A percentile compares a stretch with the other conserved stretches of the same genome.
phyloP scores from a whole-genome alignment of 2,888 invertebrate species.

The Antheraea assamensis region DNA sequence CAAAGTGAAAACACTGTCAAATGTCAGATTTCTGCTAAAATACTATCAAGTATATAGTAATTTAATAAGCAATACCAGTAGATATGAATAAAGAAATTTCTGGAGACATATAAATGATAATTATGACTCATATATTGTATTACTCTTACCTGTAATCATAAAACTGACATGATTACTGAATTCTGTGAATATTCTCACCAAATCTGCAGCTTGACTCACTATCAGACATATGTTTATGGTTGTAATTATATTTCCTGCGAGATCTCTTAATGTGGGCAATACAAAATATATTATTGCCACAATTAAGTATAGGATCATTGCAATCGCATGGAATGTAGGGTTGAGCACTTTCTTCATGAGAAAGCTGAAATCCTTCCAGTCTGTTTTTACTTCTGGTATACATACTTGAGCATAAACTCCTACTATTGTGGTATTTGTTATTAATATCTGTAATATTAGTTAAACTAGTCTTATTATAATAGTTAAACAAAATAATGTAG shows the following conservation, averaged over 20 bases:
- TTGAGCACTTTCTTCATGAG: conserved; percentile 88
- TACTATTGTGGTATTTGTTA: conserved; percentile 76
- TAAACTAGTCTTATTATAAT: conserved; percentile 21
- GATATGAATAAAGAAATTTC: background rate
- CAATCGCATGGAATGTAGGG: conserved; percentile 88
- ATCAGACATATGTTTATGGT: conserved; percentile 91
- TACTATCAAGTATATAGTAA: background rate
- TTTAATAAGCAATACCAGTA: background rate
- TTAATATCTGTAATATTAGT: conserved; percentile 68
- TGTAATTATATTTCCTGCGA: conserved; percentile 92
- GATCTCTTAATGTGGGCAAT: conserved; percentile 90
- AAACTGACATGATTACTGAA: conserved; percentile 91
- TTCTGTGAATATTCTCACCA: conserved; percentile 90
- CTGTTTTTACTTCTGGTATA: conserved; percentile 85
- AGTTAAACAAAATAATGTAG: too few relatives aligned
- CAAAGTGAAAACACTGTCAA: background rate
- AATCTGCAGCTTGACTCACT: conserved; percentile 88
- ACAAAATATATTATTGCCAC: conserved; percentile 92
- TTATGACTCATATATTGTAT: background rate
- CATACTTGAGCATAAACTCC: conserved; percentile 89
- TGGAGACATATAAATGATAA: background rate
- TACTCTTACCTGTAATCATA: conserved; percentile 86
- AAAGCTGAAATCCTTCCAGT: conserved; percentile 88
- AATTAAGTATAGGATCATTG: conserved; percentile 86
- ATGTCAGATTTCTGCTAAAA: background rate